phyloP scores from a whole-genome alignment of 2,113 vertebrate genomes.

The Aphyosemion australe region DNA sequence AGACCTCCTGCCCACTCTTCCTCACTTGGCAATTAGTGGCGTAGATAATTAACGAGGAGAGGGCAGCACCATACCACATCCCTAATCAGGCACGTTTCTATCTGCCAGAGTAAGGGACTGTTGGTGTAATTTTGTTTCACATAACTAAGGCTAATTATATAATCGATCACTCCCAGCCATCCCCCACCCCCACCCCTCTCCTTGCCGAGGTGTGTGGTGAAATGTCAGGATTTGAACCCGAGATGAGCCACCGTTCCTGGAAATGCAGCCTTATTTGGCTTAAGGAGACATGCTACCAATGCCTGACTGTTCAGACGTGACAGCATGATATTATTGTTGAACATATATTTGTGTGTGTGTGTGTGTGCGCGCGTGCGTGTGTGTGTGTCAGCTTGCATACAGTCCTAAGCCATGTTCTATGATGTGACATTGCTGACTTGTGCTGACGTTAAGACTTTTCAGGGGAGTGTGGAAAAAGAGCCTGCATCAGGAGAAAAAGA shows the following conservation, averaged over 20 bases:
- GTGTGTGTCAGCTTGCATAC: conserved; percentile 61
- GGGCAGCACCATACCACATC: conserved; percentile 71
- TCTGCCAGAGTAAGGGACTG: conserved; percentile 61
- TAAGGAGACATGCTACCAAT: conserved; percentile 10
- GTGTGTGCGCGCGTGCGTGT: conserved; percentile 13
- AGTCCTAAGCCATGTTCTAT: conserved; percentile 70
- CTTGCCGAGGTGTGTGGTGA: conserved; percentile 38
- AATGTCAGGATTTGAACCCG: conserved; percentile 35
- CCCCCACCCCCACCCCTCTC: neutral
- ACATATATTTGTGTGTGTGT: conserved; percentile 46
- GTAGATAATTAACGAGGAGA: conserved; percentile 77
- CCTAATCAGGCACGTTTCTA: conserved; percentile 71
- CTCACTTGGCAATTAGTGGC: conserved; percentile 76
- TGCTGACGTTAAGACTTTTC: conserved; percentile 78
- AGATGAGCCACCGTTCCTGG: neutral
- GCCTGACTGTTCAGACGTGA: conserved; percentile 31
- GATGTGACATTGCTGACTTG: conserved; percentile 80
- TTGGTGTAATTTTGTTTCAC: conserved; percentile 72
- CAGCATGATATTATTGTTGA: conserved; percentile 48
- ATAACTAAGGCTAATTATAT: conserved; percentile 72
- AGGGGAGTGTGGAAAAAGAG: conserved; percentile 54
- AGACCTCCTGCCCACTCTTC: conserved; percentile 76
- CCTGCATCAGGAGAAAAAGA: conserved; percentile 78
- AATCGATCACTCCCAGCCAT: conserved; percentile 62
- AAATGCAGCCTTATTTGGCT: conserved; percentile 24